These are phyloP conservation scores for Thalassoma bifasciatum DNA, from an alignment of 2,113 vertebrate genomes.

Conservation along the genomic window DNA sequence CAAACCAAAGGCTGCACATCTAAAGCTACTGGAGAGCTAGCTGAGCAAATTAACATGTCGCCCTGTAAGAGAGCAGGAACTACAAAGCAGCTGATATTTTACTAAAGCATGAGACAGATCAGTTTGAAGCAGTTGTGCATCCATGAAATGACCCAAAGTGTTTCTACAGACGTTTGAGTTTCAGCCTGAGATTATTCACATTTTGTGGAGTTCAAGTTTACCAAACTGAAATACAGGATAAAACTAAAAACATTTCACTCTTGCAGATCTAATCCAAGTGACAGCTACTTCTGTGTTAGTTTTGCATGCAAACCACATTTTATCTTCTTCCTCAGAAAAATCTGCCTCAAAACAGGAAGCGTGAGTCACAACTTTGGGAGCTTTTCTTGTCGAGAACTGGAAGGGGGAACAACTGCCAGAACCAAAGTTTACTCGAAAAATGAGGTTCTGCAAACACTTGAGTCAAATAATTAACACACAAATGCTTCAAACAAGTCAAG, in stretches of 20 bases:
- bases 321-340: not conserved
- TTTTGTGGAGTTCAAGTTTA: too few species aligned
- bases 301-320: not conserved
- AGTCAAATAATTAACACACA: constrained; percentile 50
- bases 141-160: constrained; percentile 7
- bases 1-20: constrained; percentile 76
- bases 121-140: constrained; percentile 78
- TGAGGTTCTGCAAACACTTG: not conserved
- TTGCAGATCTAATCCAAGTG: not conserved
- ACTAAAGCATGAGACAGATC: constrained; percentile 41
- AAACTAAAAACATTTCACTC: not conserved
- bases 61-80: constrained; percentile 38
- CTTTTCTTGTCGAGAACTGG: not conserved
- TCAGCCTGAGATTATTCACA: too few species aligned
- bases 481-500: constrained; percentile 73
- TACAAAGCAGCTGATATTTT: constrained; percentile 42
- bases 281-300: not conserved
- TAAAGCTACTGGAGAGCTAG: constrained; percentile 36
- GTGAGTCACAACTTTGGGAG: not conserved
- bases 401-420: not conserved
- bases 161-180: not conserved
- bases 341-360: not conserved
- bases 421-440: constrained; percentile 1
- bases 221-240: too few species aligned
- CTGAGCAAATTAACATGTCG: constrained; percentile 48